A percentile compares a stretch with the other conserved stretches of the same genome.
Conservation (phyloP, 1,140 invertebrate genomes). For the Onthophagus taurus region DNA sequence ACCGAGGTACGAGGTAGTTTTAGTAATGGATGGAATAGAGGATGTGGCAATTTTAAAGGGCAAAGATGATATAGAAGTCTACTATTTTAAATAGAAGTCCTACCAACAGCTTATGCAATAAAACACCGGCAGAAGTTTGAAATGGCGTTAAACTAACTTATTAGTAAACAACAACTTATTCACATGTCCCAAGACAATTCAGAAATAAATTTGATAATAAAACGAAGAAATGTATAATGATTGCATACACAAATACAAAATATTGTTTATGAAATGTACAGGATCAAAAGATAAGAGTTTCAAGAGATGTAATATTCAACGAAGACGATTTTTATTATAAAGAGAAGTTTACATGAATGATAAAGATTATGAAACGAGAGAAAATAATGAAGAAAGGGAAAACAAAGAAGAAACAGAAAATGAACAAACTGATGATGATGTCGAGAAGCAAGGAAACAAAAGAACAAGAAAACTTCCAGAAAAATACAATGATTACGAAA, state of each 20-base stretch:
- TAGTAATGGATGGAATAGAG: too few species aligned
- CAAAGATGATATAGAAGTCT: too few species aligned
- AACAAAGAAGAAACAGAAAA: slow-evolving; percentile 10
- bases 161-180: too few species aligned
- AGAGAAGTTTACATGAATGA: slow-evolving; percentile 4
- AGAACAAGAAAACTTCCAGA: slow-evolving; percentile 17
- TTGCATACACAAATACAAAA: too few species aligned
- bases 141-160: too few species aligned
- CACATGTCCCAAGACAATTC: too few species aligned
- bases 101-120: too few species aligned
- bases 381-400: slow-evolving; percentile 3
- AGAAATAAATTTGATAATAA: too few species aligned
- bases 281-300: neutral
- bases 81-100: too few species aligned
- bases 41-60: too few species aligned
- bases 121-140: too few species aligned
- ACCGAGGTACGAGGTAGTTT: neutral
- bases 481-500: slow-evolving; percentile 17
- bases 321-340: slow-evolving; percentile 18
- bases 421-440: neutral
- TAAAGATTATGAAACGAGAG: neutral
- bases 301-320: slow-evolving; percentile 12
- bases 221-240: too few species aligned
- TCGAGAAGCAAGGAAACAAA: slow-evolving; percentile 7
- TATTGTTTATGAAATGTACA: neutral